Base-by-base conservation (phyloP, 2,113 vertebrate genomes). In the Bufo gargarizans region DNA sequence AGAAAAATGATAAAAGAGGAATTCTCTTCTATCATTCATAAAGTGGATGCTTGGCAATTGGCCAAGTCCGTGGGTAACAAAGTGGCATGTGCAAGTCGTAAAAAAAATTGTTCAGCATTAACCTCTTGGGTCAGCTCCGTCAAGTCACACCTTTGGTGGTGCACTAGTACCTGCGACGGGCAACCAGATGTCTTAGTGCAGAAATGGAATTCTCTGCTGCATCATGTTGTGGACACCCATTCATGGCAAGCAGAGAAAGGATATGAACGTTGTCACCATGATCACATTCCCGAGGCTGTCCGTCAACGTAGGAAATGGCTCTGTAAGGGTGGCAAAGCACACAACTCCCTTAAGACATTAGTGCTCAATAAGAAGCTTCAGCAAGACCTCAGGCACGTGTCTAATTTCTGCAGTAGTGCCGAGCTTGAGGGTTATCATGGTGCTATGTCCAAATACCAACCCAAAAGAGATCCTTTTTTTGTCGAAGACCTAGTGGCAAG, bases 81-180 rank as follows among this genome's bases (percentile, higher is more conserved):
- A 50, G 47, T 76, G 4, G 47, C 16, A 19, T 17, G 47, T 19
- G 72, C 72, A 50, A 76, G 72, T 76, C 72, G 47, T 1, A 76
- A 76, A 76, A 76, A 20, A 50, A 76, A 50, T 49, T 76, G 72
- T 76, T 76, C 72, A 8, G 72, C 9, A 3, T 76, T 76, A 50
- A 20, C 45, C 0, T 49, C 47, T 20, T 76, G 72, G 72, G 72
- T 76, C 6, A 76, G 9, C 14, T 8, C 72, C 9, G 4, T 76
- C 47, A 76, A 49, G 72, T 76, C 72, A 11, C 72, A 76, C 72
- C 72, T 76, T 9, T 76, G 45, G 72, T 76, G 72, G 72, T 76
- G 72, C 2, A 45, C 72, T 10, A 76, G 72, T 3, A 76, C 45
- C 47, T 76, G 72, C 14, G 17, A 49, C 0, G 72, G 20, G 9